Percentiles rank a stretch among this genome's conserved stretches.
phyloP scores from a whole-genome alignment of 2,888 invertebrate species.

The Lucinisca nassula region DNA sequence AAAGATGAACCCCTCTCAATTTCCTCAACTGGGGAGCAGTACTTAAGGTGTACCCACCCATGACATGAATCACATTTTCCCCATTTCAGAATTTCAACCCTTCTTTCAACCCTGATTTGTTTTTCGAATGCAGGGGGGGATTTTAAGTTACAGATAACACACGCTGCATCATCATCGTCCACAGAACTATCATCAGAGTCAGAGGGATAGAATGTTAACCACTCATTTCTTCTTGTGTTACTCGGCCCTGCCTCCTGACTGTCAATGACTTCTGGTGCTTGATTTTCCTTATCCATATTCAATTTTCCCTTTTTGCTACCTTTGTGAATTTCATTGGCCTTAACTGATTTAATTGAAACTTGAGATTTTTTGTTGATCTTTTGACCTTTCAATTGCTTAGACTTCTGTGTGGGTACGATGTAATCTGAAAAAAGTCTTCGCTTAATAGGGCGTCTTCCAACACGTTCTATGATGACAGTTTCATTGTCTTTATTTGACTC shows the following conservation, averaged over 20 bases:
- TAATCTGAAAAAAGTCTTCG: background rate
- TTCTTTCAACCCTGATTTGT: background rate
- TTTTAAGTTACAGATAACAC: background rate
- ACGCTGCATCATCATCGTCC: background rate
- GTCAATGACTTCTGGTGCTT: background rate
- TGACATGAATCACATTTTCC: slow-evolving; percentile 10
- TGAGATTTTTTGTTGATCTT: background rate
- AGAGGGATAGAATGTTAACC: background rate
- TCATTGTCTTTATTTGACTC: no score
- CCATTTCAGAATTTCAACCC: slow-evolving; percentile 18
- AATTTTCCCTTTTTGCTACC: background rate
- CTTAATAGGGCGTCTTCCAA: background rate
- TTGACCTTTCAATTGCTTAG: background rate
- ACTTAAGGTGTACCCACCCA: slow-evolving; percentile 40
- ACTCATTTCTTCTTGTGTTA: background rate
- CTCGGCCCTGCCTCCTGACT: slow-evolving; percentile 4
- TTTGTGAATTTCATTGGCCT: no score
- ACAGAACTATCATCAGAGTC: background rate
- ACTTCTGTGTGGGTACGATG: background rate
- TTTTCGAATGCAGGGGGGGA: background rate
- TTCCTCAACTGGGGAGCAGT: slow-evolving; percentile 1
- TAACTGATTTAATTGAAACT: background rate
- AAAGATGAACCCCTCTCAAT: background rate
- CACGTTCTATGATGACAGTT: background rate
- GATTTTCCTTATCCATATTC: background rate